Base-by-base conservation (phyloP, 2,113 vertebrate genomes). In the Salminus brasiliensis region DNA sequence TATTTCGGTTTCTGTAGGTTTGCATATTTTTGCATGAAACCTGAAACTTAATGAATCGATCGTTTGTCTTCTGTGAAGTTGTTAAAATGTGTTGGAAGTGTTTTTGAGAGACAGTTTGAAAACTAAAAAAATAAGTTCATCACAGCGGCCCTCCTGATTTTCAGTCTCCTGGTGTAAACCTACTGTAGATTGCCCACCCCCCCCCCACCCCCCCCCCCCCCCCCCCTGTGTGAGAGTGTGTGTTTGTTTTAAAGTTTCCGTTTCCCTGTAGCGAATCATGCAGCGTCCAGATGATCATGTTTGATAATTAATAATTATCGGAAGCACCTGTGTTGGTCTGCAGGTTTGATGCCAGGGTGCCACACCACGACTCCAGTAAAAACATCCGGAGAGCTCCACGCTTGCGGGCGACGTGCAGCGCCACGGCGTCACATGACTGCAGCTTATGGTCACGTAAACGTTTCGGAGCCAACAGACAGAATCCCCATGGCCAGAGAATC, bases 241-340 rank as follows among this genome's bases (percentile, higher is more conserved):
- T 47, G 2, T 25, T 10, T 15, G 27, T 30, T 16, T 16, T 65
- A 65, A 65, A 65, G 62, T 65, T 36, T 18, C 60, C 60, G 16
- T 34, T 15, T 18, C 62, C 62, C 62, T 66, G 62, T 66, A 66
- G 62, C 62, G 62, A 39, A 23, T 8, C 62, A 27, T n/a, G 62
- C 21, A 9, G 62, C 62, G 62, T 36, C 62, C 62, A 66, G 62
- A 66, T 66, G 62, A 66, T 66, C 32, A 13, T 39, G 32, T 39
- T 66, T 66, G 32, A 23, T 66, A 39, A 66, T 66, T 66, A 66
- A 23, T 66, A 39, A 66, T 66, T 66, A 66, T 36, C 32, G 21
- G 60, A 32, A 63, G 62, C 32, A 18, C 21, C 62, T 23, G 62
- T 39, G 62, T 66, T 36, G 62, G 32, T 66, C 32, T 66, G 62